Conservation (phyloP, 2,888 invertebrate genomes). For the Idaea aversata region DNA sequence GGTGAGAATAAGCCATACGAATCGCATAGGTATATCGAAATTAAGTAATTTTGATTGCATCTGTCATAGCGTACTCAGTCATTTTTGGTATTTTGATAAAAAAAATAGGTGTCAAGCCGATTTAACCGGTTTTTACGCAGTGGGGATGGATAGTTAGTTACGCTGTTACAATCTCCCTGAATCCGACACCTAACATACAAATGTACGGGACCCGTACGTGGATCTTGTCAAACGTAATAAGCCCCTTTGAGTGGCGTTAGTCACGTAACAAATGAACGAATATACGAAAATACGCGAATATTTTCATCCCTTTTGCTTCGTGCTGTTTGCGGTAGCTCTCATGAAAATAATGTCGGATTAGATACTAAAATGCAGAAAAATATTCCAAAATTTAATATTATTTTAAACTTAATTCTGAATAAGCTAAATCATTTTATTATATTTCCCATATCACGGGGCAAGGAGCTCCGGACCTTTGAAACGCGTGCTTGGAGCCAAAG, state of each 20-base stretch:
- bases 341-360: constrained; percentile 13
- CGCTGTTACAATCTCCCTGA: constrained; percentile 3
- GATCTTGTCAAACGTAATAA: constrained; percentile 52
- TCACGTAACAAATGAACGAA: constrained; percentile 53
- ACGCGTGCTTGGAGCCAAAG: too few relatives aligned
- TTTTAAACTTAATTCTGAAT: not conserved
- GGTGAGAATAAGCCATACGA: too few relatives aligned
- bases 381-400: not conserved
- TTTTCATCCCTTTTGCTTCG: constrained; percentile 38
- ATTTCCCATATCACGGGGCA: too few relatives aligned
- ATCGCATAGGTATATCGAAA: too few relatives aligned
- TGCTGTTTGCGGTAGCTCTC: constrained; percentile 24
- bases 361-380: constrained; percentile 1
- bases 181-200: constrained; percentile 26
- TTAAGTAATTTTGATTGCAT: too few relatives aligned
- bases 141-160: not conserved
- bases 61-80: too few relatives aligned
- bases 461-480: too few relatives aligned
- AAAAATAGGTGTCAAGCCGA: too few relatives aligned
- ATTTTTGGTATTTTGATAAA: too few relatives aligned
- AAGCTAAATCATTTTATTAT: not conserved
- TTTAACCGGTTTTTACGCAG: too few relatives aligned
- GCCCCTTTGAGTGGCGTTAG: constrained; percentile 53
- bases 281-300: constrained; percentile 38
- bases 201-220: constrained; percentile 32